Conservation (phyloP, 2,113 vertebrate species). For the Strix uralensis region DNA sequence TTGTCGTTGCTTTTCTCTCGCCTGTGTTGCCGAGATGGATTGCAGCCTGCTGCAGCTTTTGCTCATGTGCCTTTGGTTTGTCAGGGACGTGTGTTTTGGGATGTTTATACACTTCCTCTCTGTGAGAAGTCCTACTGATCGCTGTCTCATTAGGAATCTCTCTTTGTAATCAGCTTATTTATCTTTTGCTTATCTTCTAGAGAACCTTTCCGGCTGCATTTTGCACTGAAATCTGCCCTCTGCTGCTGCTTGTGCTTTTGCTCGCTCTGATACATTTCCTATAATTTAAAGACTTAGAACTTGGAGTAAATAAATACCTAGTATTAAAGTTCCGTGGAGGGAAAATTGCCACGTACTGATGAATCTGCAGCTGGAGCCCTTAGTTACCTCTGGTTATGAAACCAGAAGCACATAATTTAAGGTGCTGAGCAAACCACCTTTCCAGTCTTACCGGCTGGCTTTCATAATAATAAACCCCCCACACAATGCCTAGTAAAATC, state of each 20-base stretch:
- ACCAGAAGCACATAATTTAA: neutral
- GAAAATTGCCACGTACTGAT: neutral
- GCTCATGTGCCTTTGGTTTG: neutral
- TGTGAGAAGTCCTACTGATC: neutral
- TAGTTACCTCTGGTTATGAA: neutral
- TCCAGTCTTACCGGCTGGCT: neutral
- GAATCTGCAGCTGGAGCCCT: neutral
- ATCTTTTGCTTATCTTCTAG: neutral
- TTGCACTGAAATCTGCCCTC: neutral
- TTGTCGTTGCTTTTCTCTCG: no score
- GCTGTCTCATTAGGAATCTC: neutral
- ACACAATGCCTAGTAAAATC: neutral
- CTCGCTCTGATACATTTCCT: neutral
- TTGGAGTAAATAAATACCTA: no score
- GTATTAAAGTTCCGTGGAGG: neutral
- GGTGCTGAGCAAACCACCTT: neutral
- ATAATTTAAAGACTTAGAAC: rapidly evolving
- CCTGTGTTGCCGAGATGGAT: neutral
- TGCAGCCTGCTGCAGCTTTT: neutral
- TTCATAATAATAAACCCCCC: neutral
- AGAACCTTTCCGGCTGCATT: neutral
- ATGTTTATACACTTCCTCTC: neutral
- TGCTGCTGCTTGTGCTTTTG: rapidly evolving
- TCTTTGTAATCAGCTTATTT: neutral
- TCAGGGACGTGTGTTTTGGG: neutral